phyloP scores from a whole-genome alignment of 2,797 vertebrate genomes.

The Hafferia zeledoni region DNA sequence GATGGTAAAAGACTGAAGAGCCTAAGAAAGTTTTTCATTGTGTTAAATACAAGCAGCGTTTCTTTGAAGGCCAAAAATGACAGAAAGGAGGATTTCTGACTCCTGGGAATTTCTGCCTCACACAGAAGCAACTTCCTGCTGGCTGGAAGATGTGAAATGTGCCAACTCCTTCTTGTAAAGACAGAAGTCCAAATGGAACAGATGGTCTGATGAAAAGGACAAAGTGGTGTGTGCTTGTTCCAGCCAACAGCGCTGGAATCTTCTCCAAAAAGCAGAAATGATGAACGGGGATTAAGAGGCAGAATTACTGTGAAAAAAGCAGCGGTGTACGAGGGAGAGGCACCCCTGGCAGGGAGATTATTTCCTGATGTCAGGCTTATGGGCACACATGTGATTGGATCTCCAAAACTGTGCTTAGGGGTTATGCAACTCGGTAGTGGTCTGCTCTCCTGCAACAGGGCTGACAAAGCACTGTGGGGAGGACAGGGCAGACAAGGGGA shows the following conservation, averaged over 20 bases:
- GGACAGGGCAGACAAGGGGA: neutral
- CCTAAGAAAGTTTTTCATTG: neutral
- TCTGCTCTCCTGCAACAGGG: neutral
- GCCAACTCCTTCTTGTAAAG: constrained; percentile 31
- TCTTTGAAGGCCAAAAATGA: neutral
- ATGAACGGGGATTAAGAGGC: constrained; percentile 32
- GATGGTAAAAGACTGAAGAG: neutral
- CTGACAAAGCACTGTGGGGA: neutral
- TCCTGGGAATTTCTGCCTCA: neutral
- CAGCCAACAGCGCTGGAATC: neutral
- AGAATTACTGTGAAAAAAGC: neutral
- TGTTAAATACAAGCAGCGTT: neutral
- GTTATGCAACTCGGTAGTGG: neutral
- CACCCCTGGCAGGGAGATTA: constrained; percentile 3
- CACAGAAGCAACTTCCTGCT: constrained; percentile 27
- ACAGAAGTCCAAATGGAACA: constrained; percentile 50
- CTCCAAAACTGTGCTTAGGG: neutral
- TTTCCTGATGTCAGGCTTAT: neutral
- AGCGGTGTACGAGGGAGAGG: neutral
- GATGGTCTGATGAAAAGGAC: constrained; percentile 52
- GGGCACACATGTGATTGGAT: neutral
- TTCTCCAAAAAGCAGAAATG: neutral
- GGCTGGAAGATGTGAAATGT: neutral
- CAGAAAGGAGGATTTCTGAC: neutral
- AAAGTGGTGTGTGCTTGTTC: constrained; percentile 11